phyloP scores from a whole-genome alignment of 1,140 invertebrate genomes.

The Bombus affinis region DNA sequence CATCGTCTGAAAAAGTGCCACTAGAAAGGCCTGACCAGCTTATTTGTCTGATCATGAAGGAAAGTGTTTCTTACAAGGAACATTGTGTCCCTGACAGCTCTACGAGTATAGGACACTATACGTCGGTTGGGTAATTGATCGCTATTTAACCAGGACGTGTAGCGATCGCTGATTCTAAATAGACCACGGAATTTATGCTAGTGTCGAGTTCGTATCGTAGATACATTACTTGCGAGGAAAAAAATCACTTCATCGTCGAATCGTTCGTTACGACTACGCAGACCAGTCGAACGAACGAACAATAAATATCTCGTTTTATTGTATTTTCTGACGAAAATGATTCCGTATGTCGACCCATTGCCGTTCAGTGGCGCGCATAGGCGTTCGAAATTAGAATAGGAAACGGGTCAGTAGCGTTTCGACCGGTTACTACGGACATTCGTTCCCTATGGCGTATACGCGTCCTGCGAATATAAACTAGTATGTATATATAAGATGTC shows the following conservation, averaged over 20 bases:
- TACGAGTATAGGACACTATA: neutral
- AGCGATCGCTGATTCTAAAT: conserved; percentile 19
- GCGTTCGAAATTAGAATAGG: neutral
- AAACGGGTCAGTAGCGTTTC: neutral
- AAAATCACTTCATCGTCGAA: neutral
- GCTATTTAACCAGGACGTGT: no score
- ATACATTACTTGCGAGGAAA: neutral
- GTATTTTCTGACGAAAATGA: neutral
- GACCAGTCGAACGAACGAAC: neutral
- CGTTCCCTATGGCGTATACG: neutral
- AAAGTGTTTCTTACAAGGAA: neutral
- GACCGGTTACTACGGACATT: neutral
- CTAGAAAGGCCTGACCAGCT: neutral
- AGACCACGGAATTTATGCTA: conserved; percentile 23
- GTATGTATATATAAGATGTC: neutral
- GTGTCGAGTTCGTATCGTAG: conserved; percentile 24
- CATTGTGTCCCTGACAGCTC: neutral
- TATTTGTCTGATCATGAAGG: neutral
- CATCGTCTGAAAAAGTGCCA: neutral
- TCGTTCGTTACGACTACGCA: conserved; percentile 6
- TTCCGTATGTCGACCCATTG: neutral
- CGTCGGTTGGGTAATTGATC: no score
- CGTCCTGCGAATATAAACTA: neutral
- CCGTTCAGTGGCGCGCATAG: no score
- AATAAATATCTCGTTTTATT: conserved; percentile 38